Conservation (phyloP, 2,888 invertebrate species). For the Phlogophora meticulosa region DNA sequence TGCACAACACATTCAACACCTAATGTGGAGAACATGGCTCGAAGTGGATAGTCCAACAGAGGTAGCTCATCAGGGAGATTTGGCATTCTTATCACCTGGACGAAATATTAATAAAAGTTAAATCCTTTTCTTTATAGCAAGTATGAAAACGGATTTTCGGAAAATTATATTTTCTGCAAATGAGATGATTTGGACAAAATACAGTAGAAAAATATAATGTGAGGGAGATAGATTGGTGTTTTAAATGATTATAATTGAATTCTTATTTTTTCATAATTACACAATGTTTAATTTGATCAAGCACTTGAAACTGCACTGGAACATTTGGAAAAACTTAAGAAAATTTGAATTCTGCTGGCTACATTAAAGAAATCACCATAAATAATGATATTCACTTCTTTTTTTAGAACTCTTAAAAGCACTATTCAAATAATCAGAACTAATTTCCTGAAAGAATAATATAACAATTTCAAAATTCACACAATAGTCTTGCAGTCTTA, state of each 20-base stretch:
- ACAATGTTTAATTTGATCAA: too few relatives aligned
- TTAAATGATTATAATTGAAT: too few relatives aligned
- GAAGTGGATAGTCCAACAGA: slow-evolving; percentile 97
- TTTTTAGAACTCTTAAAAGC: not conserved
- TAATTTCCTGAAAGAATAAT: not conserved
- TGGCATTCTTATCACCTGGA: slow-evolving; percentile 94
- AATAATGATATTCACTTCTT: not conserved
- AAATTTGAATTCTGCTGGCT: too few relatives aligned
- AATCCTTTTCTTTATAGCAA: not conserved
- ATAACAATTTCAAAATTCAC: not conserved
- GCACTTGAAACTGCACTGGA: too few relatives aligned
- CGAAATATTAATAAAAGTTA: slow-evolving; percentile 48
- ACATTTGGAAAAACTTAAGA: too few relatives aligned
- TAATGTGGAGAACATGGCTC: slow-evolving; percentile 96
- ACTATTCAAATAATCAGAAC: not conserved
- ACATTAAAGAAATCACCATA: too few relatives aligned
- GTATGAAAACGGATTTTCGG: not conserved
- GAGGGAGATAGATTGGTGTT: too few relatives aligned
- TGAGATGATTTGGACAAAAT: too few relatives aligned
- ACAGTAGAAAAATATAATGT: too few relatives aligned
- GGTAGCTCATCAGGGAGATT: slow-evolving; percentile 96
- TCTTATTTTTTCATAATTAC: too few relatives aligned
- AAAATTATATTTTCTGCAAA: too few relatives aligned
- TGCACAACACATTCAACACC: slow-evolving; percentile 98
- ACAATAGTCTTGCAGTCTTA: not conserved